These are phyloP conservation scores for Amphipyra berbera DNA, from an alignment of 2,888 invertebrate species.

Conservation along the genomic window DNA sequence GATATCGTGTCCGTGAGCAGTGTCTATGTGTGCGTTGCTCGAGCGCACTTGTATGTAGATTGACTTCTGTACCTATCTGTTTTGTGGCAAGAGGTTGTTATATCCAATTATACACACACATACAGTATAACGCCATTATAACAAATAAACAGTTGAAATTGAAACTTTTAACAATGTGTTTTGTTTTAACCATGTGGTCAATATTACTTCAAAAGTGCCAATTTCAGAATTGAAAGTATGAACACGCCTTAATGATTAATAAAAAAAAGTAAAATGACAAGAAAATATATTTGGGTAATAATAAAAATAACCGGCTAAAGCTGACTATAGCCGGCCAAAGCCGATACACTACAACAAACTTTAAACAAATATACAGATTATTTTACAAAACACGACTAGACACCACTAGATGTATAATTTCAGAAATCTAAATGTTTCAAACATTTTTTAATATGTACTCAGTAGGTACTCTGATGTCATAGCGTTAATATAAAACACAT, in stretches of 20 bases:
- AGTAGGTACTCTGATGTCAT: constrained; percentile 6
- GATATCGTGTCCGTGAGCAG: too few species aligned
- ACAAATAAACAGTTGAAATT: too few species aligned
- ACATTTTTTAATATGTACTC: neutral
- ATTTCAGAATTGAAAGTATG: neutral
- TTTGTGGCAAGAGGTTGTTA: too few species aligned
- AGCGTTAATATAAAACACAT: constrained; percentile 20
- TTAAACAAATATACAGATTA: constrained; percentile 46
- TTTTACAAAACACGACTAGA: constrained; percentile 60
- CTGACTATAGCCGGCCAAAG: constrained; percentile 40
- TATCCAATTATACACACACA: too few species aligned
- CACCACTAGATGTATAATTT: constrained; percentile 52
- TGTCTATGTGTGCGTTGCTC: too few species aligned
- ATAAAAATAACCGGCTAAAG: constrained; percentile 28
- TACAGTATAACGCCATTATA: too few species aligned
- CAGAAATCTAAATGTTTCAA: constrained; percentile 7
- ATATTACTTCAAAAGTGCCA: too few species aligned
- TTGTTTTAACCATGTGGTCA: too few species aligned
- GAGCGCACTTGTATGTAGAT: too few species aligned
- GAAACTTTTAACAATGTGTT: too few species aligned
- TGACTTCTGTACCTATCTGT: too few species aligned
- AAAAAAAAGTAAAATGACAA: constrained; percentile 23
- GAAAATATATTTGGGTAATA: constrained; percentile 33
- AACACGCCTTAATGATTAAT: constrained; percentile 49
- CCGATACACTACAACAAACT: constrained; percentile 22